phyloP scores from a whole-genome alignment of 2,888 invertebrate genomes.

The Abrostola tripartita region DNA sequence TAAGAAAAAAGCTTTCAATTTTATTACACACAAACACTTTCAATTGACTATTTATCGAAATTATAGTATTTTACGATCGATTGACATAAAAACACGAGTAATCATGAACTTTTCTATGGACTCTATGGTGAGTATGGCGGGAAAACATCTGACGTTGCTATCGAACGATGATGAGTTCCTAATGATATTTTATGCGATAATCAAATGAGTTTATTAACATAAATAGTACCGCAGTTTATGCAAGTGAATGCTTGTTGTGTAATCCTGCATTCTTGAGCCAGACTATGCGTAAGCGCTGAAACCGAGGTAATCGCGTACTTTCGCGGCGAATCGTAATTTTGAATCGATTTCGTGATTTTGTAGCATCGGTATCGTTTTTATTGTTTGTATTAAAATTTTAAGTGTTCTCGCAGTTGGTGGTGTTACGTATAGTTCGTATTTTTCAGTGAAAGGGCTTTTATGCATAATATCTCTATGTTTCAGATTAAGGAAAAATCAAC shows the following conservation, averaged over 20 bases:
- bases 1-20: constrained; percentile 19
- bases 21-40: constrained; percentile 42
- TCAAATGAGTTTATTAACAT: constrained; percentile 57
- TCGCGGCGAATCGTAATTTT: constrained; percentile 62
- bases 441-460: background rate
- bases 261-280: constrained; percentile 74
- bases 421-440: background rate
- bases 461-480: background rate
- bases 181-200: constrained; percentile 53
- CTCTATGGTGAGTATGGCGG: constrained; percentile 24
- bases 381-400: constrained; percentile 25
- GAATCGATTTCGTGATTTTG: constrained; percentile 57
- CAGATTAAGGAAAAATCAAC: too few species aligned
- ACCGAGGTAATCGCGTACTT: constrained; percentile 56
- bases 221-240: constrained; percentile 58
- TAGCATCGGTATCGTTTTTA: constrained; percentile 49
- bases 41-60: constrained; percentile 46
- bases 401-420: constrained; percentile 10
- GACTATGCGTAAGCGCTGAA: constrained; percentile 76
- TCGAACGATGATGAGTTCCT: constrained; percentile 44
- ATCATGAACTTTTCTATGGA: constrained; percentile 42
- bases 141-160: constrained; percentile 36
- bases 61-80: constrained; percentile 45
- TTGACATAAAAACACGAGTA: constrained; percentile 47
- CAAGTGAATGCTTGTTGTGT: constrained; percentile 72